Conservation (phyloP, 2,113 vertebrate species). For the Uria lomvia region DNA sequence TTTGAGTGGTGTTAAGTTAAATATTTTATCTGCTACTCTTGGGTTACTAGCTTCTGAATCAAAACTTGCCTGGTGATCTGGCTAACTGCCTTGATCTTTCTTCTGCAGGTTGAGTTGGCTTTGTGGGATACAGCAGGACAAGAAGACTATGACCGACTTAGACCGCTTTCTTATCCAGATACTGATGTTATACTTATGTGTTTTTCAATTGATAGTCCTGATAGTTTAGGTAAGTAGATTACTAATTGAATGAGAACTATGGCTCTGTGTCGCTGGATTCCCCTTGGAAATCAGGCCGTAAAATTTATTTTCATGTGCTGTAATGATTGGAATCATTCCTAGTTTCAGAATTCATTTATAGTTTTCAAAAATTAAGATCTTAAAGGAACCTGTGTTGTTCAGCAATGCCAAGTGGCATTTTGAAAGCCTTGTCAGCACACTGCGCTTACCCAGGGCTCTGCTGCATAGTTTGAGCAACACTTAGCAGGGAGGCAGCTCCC, state of each 20-base stretch:
- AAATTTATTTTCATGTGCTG: background rate
- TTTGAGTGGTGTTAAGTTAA: background rate
- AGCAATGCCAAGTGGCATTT: background rate
- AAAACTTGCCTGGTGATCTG: background rate
- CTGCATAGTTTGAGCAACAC: background rate
- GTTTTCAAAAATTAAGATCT: background rate
- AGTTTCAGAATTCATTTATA: background rate
- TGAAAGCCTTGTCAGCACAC: background rate
- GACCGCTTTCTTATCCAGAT: constrained; percentile 97
- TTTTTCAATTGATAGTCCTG: constrained; percentile 98
- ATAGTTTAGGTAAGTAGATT: constrained; percentile 92
- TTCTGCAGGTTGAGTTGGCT: constrained; percentile 90
- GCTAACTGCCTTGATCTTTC: background rate
- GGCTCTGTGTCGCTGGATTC: background rate
- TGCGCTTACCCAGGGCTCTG: background rate
- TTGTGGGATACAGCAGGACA: constrained; percentile 99
- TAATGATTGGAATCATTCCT: background rate
- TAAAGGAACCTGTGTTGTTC: background rate
- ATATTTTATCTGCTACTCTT: background rate
- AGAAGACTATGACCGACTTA: constrained; percentile 96
- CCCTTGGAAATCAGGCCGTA: background rate
- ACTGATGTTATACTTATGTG: constrained; percentile 99
- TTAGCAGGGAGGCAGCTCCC: background rate
- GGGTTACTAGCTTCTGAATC: background rate
- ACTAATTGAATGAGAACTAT: background rate